phyloP scores from a whole-genome alignment of 2,797 vertebrate species.

The Propithecus deckenii region DNA sequence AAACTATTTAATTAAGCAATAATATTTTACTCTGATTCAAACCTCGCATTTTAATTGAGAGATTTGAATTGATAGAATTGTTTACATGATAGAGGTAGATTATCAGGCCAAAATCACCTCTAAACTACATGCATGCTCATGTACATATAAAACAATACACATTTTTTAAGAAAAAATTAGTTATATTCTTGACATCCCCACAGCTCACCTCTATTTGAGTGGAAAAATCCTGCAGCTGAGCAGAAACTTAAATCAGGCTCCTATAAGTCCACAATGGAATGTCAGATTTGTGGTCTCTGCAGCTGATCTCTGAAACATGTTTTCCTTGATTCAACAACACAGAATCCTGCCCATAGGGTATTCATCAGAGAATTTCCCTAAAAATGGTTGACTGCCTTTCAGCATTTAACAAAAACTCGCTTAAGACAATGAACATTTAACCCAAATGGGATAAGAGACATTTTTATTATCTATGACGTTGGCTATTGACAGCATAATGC shows the following conservation, averaged over 20 bases:
- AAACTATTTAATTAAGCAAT: neutral
- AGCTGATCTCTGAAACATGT: neutral
- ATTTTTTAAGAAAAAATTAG: neutral
- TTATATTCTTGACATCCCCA: neutral
- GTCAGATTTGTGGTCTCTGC: neutral
- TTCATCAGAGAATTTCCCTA: constrained; percentile 3
- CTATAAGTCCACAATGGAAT: neutral
- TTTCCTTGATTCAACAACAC: neutral
- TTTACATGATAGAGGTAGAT: neutral
- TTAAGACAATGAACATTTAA: constrained; percentile 13
- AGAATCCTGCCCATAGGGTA: neutral
- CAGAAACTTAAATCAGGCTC: neutral
- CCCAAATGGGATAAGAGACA: neutral
- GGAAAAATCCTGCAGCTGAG: neutral
- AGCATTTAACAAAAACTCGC: constrained; percentile 4
- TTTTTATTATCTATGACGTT: constrained; percentile 38
- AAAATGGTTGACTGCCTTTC: neutral
- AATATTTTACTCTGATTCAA: neutral
- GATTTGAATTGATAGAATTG: neutral
- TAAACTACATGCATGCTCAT: neutral
- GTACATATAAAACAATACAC: neutral
- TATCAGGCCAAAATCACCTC: neutral
- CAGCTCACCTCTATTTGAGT: neutral
- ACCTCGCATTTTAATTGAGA: neutral
- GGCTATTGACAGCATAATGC: neutral